Conservation (phyloP, 2,113 vertebrate genomes). For the Neolamprologus toae region DNA sequence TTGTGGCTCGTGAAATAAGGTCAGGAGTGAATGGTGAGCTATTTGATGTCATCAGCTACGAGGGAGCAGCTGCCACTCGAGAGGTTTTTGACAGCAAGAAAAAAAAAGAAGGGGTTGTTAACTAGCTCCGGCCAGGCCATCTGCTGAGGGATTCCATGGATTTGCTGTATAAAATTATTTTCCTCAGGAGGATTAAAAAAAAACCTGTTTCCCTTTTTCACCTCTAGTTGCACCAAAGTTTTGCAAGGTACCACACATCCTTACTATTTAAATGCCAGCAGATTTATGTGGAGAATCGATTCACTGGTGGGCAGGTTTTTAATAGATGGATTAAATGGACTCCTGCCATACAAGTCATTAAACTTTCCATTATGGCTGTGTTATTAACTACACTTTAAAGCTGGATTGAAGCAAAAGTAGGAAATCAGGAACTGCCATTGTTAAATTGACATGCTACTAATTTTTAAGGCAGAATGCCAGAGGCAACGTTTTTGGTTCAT, state of each 20-base stretch:
- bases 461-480: not conserved
- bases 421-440: not conserved
- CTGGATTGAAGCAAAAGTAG: not conserved
- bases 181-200: not conserved
- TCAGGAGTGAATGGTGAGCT: conserved; percentile 19
- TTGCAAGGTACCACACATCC: not conserved
- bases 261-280: not conserved
- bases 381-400: not conserved
- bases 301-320: not conserved
- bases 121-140: not conserved
- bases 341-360: conserved; percentile 8
- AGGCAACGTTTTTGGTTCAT: not conserved
- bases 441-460: not conserved
- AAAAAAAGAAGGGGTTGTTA: not conserved
- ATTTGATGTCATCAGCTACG: conserved; percentile 28
- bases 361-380: not conserved
- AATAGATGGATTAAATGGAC: conserved; percentile 3
- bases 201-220: not conserved
- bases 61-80: not conserved
- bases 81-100: not conserved
- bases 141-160: not conserved
- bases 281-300: not conserved
- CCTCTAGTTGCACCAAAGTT: not conserved
- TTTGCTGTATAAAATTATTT: not conserved
- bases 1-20: conserved; percentile 34